Percentiles rank a stretch among this genome's conserved stretches.
Conservation (phyloP, 2,888 invertebrate genomes). For the Lacanobia oleracea region DNA sequence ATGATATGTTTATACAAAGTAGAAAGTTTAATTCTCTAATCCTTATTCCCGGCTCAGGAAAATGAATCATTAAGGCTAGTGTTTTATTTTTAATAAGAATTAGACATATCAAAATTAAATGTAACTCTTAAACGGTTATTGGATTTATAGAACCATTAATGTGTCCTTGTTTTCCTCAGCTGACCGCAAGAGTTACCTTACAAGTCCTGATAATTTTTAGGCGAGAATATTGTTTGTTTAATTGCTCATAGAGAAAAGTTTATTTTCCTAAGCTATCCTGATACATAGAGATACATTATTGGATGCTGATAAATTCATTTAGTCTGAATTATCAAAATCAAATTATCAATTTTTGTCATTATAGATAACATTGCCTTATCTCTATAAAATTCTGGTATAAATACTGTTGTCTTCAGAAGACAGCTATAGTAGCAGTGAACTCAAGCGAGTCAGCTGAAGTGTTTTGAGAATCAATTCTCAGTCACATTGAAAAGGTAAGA, state of each 20-base stretch:
- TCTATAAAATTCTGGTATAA: constrained; percentile 5
- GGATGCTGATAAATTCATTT: too few relatives aligned
- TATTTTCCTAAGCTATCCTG: too few relatives aligned
- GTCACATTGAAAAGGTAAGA: constrained; percentile 10
- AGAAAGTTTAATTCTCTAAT: not conserved
- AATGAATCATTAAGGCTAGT: too few relatives aligned
- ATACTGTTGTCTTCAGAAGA: constrained; percentile 1
- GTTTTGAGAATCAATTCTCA: not conserved
- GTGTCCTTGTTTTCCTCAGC: not conserved
- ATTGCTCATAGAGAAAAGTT: too few relatives aligned
- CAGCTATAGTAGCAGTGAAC: constrained; percentile 1
- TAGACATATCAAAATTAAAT: not conserved
- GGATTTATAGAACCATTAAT: not conserved
- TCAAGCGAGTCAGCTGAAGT: not conserved
- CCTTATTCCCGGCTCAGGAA: too few relatives aligned
- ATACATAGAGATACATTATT: too few relatives aligned
- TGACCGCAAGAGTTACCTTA: too few relatives aligned
- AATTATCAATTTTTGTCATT: not conserved
- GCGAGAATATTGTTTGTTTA: too few relatives aligned
- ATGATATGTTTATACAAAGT: not conserved
- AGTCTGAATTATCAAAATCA: not conserved
- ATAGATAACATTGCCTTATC: not conserved
- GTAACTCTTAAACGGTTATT: not conserved
- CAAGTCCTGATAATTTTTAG: too few relatives aligned
- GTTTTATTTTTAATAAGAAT: not conserved